Conservation (phyloP, 1,140 invertebrate genomes). For the Pseudobourletiella spinata region DNA sequence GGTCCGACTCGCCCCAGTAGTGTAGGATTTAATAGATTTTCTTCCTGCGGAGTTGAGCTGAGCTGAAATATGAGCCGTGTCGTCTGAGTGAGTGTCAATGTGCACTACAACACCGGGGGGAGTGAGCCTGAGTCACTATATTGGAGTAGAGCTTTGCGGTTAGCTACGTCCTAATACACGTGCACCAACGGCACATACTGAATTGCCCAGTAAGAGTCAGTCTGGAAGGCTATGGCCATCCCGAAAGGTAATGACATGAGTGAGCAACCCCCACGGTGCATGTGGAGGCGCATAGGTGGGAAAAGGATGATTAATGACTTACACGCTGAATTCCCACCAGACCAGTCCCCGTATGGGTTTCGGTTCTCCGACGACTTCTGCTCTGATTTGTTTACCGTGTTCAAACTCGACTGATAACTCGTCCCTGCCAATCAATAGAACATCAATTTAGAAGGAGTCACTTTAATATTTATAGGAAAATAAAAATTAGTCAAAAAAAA, state of each 20-base stretch:
- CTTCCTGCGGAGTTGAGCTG: not conserved
- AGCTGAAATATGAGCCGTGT: not conserved
- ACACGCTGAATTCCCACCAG: conserved; percentile 33
- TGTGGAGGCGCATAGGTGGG: conserved; percentile 9
- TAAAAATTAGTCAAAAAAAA: too few species aligned
- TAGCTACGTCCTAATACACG: too few species aligned
- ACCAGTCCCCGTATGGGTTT: conserved; percentile 38
- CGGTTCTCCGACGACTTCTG: conserved; percentile 46
- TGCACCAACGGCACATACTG: too few species aligned
- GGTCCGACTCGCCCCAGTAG: too few species aligned
- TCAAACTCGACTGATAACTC: conserved; percentile 53
- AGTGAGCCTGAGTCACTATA: too few species aligned
- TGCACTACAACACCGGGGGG: too few species aligned
- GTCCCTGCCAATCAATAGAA: conserved; percentile 45
- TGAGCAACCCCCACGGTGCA: not conserved
- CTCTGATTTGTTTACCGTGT: conserved; percentile 60
- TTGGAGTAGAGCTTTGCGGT: too few species aligned
- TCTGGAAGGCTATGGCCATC: too few species aligned
- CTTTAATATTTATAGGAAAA: too few species aligned
- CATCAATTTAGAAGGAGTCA: not conserved
- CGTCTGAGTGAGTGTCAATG: not conserved
- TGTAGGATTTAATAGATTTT: conserved; percentile 7
- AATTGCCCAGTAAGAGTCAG: too few species aligned
- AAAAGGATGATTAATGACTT: conserved; percentile 33
- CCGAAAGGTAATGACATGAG: not conserved